Conservation (phyloP, 2,113 vertebrate species). For the Agelaius phoeniceus region DNA sequence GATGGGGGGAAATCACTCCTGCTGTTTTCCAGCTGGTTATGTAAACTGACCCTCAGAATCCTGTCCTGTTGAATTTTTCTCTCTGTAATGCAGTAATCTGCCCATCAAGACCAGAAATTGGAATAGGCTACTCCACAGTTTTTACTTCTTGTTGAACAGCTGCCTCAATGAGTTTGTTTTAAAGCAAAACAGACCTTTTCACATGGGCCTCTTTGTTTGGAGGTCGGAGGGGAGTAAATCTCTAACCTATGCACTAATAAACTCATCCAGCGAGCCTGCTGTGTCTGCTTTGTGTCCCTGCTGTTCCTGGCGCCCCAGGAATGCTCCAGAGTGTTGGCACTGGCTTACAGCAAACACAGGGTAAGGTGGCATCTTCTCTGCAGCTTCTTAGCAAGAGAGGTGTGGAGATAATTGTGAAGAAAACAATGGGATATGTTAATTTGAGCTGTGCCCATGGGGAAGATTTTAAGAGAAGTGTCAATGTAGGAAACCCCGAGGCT, state of each 20-base stretch:
- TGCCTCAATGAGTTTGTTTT: conserved; percentile 20
- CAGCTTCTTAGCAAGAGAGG: not conserved
- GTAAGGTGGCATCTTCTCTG: not conserved
- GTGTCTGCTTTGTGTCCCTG: not conserved
- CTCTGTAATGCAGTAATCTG: not conserved
- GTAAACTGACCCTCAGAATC: not conserved
- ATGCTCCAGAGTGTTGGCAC: not conserved
- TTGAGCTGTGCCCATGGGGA: not conserved
- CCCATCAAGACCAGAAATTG: not conserved
- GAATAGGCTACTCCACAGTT: not conserved
- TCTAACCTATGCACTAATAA: conserved; percentile 67
- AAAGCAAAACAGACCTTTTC: not conserved
- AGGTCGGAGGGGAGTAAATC: not conserved
- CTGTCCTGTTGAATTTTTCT: not conserved
- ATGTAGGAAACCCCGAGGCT: not conserved
- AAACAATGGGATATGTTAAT: not conserved
- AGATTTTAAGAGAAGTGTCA: not conserved
- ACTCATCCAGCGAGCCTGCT: conserved; percentile 17
- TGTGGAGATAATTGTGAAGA: not conserved
- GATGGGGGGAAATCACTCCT: not conserved
- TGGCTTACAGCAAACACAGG: fast-evolving
- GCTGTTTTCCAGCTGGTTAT: not conserved
- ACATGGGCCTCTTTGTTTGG: not conserved
- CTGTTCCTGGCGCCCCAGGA: not conserved
- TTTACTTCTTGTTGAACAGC: not conserved